A percentile compares a stretch with the other conserved stretches of the same genome.
phyloP scores from a whole-genome alignment of 2,113 vertebrate genomes.

The Anoura caudifer region DNA sequence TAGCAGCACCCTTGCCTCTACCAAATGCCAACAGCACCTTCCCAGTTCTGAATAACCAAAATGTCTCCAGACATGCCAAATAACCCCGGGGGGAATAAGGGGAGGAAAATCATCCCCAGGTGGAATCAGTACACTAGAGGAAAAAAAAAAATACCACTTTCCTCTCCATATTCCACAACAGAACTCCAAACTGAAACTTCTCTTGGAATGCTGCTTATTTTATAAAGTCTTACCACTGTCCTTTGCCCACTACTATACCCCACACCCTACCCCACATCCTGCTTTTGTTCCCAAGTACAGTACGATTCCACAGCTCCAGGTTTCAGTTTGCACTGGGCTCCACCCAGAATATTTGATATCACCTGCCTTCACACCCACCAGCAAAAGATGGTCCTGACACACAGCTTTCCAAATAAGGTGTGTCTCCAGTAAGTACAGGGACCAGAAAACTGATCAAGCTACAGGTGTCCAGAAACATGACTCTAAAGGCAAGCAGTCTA shows the following conservation, averaged over 20 bases:
- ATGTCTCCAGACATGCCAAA: background rate
- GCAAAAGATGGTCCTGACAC: background rate
- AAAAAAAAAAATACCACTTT: background rate
- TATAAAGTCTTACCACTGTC: background rate
- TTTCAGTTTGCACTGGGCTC: background rate
- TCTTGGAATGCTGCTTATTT: background rate
- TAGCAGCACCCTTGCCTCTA: background rate
- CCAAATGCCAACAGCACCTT: background rate
- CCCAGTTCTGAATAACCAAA: background rate
- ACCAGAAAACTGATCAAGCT: background rate
- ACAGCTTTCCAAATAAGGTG: background rate
- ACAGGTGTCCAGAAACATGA: background rate
- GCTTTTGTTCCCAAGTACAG: background rate
- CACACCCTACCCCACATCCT: background rate
- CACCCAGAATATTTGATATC: background rate
- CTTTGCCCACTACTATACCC: background rate
- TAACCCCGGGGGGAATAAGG: background rate
- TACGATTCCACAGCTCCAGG: background rate
- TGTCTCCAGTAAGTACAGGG: background rate
- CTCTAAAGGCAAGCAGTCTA: background rate
- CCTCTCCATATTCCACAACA: background rate
- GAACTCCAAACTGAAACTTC: background rate
- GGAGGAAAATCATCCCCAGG: background rate
- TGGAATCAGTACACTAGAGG: background rate
- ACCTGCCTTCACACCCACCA: background rate